Evolutionary conservation across 2,113 vertebrate genomes (phyloP).

Genomic region (Hyperopisus bebe): DNA sequence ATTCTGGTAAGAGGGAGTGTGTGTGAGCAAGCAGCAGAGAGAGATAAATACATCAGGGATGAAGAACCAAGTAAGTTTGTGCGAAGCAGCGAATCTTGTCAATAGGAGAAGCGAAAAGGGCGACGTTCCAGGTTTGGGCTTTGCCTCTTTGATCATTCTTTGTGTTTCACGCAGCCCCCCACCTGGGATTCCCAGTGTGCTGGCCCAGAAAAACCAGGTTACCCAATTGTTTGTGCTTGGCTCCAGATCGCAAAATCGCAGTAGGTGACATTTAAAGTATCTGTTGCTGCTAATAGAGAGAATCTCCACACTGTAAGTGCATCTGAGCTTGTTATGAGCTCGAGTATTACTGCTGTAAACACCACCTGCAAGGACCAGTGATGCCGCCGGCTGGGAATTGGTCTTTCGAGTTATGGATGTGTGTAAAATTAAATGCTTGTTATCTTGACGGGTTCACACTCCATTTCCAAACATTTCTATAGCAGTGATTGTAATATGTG

Average conservation of each 20-base stretch:
- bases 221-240: conserved; percentile 58
- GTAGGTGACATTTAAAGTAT: conserved; percentile 54
- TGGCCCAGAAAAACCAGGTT: conserved; percentile 59
- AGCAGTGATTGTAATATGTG: not conserved
- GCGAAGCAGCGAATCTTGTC: not conserved
- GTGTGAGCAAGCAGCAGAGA: not conserved
- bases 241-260: conserved; percentile 46
- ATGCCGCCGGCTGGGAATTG: not conserved
- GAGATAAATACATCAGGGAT: not conserved
- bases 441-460: not conserved
- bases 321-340: not conserved
- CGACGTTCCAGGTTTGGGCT: conserved; percentile 16
- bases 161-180: conserved; percentile 41
- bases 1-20: conserved; percentile 28
- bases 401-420: not conserved
- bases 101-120: not conserved
- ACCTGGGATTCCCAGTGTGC: conserved; percentile 44
- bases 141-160: conserved; percentile 17
- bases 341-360: not conserved
- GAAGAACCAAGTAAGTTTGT: not conserved
- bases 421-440: not conserved
- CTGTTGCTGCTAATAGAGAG: conserved; percentile 16
- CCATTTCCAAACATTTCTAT: not conserved
- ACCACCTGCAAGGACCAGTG: not conserved
- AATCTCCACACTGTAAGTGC: not conserved